phyloP scores from a whole-genome alignment of 2,888 invertebrate species.

The Microctonus brassicae region DNA sequence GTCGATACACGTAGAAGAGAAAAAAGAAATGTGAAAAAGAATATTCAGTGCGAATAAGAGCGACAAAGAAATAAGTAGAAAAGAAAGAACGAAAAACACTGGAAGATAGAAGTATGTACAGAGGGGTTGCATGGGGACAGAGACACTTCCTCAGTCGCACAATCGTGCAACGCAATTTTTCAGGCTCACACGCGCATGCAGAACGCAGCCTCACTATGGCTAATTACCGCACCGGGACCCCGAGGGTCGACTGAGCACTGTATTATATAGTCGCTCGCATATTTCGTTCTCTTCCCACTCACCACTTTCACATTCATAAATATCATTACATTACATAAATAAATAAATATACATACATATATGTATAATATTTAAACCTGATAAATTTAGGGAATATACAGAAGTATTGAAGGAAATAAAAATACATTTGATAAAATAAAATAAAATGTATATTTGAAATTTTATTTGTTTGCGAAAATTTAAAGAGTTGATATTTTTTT shows the following conservation, averaged over 20 bases:
- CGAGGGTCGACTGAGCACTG: slow-evolving; percentile 25
- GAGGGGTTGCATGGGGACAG: slow-evolving; percentile 49
- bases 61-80: neutral
- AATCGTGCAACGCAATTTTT: slow-evolving; percentile 60
- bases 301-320: neutral
- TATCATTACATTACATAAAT: neutral
- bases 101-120: slow-evolving; percentile 24
- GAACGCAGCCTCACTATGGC: slow-evolving; percentile 48
- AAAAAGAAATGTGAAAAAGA: slow-evolving; percentile 16
- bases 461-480: no score
- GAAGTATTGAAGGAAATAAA: no score
- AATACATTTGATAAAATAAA: no score
- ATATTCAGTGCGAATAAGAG: slow-evolving; percentile 13
- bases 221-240: slow-evolving; percentile 53
- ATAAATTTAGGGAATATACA: no score
- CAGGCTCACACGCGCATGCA: slow-evolving; percentile 60
- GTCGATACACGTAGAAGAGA: slow-evolving; percentile 54
- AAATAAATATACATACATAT: neutral
- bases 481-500: no score
- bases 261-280: no score
- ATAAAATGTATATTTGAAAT: no score
- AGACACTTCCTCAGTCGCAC: slow-evolving; percentile 53
- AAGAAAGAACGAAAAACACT: slow-evolving; percentile 11
- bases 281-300: slow-evolving; percentile 25
- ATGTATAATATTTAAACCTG: no score